A percentile compares a stretch with the other conserved stretches of the same genome.
Conservation (phyloP, 2,797 vertebrate species). For the Trichosurus vulpecula region DNA sequence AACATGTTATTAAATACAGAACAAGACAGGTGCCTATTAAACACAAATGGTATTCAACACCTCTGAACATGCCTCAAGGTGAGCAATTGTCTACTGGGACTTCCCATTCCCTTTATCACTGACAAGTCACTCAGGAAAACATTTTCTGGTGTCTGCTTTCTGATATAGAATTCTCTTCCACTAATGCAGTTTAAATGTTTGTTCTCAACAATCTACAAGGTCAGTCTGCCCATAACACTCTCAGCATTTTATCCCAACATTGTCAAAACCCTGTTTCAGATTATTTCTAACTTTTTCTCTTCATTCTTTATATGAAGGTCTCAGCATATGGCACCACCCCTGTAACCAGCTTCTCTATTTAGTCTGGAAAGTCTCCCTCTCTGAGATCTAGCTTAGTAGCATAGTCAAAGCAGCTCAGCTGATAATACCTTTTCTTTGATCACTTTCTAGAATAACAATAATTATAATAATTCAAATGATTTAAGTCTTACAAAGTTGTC, state of each 20-base stretch:
- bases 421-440: neutral
- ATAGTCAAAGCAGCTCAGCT: neutral
- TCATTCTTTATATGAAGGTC: neutral
- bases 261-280: neutral
- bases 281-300: neutral
- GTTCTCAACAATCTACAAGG: neutral
- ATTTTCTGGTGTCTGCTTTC: conserved; percentile 2
- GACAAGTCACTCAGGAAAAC: neutral
- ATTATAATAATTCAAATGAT: neutral
- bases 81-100: conserved; percentile 13
- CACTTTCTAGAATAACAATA: neutral
- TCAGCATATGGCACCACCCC: neutral
- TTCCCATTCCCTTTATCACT: neutral
- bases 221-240: neutral
- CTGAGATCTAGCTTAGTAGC: neutral
- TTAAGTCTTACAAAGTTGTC: neutral
- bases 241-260: neutral
- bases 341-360: neutral
- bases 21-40: neutral
- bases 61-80: conserved; percentile 13
- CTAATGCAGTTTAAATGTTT: neutral
- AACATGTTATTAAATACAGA: conserved; percentile 5
- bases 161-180: conserved; percentile 2
- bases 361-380: neutral
- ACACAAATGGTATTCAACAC: neutral